These are phyloP conservation scores for Diglossa cyanea DNA, from an alignment of 2,797 vertebrate species.

Conservation along the genomic window DNA sequence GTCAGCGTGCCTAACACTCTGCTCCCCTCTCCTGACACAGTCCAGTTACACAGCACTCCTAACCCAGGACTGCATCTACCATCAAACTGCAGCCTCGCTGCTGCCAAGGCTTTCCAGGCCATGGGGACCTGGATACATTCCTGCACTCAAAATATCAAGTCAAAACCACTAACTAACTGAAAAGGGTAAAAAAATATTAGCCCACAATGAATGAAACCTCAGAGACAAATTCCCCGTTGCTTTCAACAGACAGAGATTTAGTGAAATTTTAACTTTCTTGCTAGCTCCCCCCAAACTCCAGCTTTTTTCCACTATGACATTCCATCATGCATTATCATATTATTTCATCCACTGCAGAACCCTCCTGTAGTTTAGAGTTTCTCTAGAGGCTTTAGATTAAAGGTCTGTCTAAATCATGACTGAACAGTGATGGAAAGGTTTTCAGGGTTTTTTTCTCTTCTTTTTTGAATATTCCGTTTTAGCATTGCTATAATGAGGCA, in stretches of 20 bases:
- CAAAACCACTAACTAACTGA: background rate
- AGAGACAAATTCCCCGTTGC: background rate
- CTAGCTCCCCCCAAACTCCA: background rate
- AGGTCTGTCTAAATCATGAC: slow-evolving; percentile 19
- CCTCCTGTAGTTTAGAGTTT: background rate
- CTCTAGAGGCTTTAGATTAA: slow-evolving; percentile 26
- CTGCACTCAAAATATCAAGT: background rate
- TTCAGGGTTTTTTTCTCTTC: background rate
- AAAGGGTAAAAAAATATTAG: background rate
- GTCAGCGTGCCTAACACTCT: background rate
- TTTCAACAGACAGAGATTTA: background rate
- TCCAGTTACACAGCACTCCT: background rate
- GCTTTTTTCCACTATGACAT: background rate
- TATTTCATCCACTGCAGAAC: background rate
- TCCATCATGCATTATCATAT: background rate
- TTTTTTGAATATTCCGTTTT: slow-evolving; percentile 19
- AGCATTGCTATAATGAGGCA: slow-evolving; percentile 14
- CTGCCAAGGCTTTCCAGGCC: background rate
- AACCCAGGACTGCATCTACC: background rate
- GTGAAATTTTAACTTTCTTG: background rate
- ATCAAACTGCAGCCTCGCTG: background rate
- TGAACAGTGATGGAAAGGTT: background rate
- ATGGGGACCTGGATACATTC: background rate
- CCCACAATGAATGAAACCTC: background rate
- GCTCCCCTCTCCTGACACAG: background rate